Base-by-base conservation (phyloP, 2,888 invertebrate genomes). In the Choreutis nemorana region DNA sequence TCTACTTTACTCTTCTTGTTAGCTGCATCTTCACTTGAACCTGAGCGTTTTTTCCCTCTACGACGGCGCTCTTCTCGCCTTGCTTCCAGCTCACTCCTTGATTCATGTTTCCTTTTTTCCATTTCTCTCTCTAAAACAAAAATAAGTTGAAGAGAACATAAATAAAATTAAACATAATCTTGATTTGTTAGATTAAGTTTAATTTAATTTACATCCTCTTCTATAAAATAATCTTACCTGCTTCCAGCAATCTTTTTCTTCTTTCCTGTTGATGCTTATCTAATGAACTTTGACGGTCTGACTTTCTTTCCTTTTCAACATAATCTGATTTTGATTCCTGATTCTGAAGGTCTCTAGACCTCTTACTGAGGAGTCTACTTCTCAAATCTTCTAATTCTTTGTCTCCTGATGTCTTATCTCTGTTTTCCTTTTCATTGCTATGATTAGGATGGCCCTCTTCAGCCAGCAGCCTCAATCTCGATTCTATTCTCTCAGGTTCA, bases 101-200 rank as follows among this genome's bases (percentile, higher is more conserved):
- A 88, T 29, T 85, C 85, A 56, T 90, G 87, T 59, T 90, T 91
- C 30, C 90, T 82, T 42, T 89, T 83, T 2, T 87, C 87, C 83
- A 87, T 90, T 68, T 91, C 88, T 15, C 90, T 73, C 48, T 88
- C 89, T 75, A 44, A 10, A 66, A 63, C 35, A 30, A 31, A 31
- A 32, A 34, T 23, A 28, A 23, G 24, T 10, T 30, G 5, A 23
- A 29, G 25, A 27, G 6, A 31, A 23, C 16, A 26, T 28, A 14
- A 29, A 21, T 10, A 30, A 25, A 9, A n/a, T 8, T 23, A 15
- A 31, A 12, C 13, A 31, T 5, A 3, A 14, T 14, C 3, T 14
- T n/a, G 9, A 12, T 27, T 8, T 7, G 20, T 34, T 16, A 26
- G 11, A 21, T 13, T 20, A 20, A 2, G 12, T 18, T 4, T 11